Evolutionary conservation across 2,797 vertebrate genomes (phyloP), one percentile per base, ranked within the genome.

Genomic region (Danio kyathit): DNA sequence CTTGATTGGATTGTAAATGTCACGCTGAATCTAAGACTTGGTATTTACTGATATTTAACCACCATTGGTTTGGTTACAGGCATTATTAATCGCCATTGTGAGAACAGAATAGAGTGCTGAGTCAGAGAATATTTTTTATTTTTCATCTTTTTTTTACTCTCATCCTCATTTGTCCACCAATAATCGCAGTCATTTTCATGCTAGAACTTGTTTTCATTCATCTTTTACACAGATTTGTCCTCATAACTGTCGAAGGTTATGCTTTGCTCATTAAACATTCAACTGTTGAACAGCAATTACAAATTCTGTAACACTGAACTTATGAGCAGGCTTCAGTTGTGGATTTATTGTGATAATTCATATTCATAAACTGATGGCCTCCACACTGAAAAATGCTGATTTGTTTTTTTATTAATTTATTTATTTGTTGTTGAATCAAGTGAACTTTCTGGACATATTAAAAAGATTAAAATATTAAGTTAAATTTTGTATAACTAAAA

Each of bases 251-350:
- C 17, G 17, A 48, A 79, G 43, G 21, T 59, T 52, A 40, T 57
- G 10, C 21, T 43, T 54, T 48, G 57, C 6, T 70, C 38, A 17
- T n/a, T 38, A 3, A 46, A 59, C 52, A 51, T 79, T 59, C 29
- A 46, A 52, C 69, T n/a, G 61, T 51, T 29, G 38, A 66, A 59
- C 61, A 19, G 29, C 81, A 83, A 85, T 83, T 83, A 76, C 75
- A 71, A 46, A 49, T 46, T 49, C 66, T 59, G 70, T 21, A 59
- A 80, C 54, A 70, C 21, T 63, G 60, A 48, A 72, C 57, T 79
- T 43, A 49, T 76, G 51, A 44, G 52, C 61, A 66, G 10, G 43
- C 16, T 73, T 56, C 69, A 49, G n/a, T 66, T 64, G 59, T 19
- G 41, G 65, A 78, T 74, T 76, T 52, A 43, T 6, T 40, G 56